Base-by-base conservation (phyloP, 2,888 invertebrate species). In the Bibio marci region DNA sequence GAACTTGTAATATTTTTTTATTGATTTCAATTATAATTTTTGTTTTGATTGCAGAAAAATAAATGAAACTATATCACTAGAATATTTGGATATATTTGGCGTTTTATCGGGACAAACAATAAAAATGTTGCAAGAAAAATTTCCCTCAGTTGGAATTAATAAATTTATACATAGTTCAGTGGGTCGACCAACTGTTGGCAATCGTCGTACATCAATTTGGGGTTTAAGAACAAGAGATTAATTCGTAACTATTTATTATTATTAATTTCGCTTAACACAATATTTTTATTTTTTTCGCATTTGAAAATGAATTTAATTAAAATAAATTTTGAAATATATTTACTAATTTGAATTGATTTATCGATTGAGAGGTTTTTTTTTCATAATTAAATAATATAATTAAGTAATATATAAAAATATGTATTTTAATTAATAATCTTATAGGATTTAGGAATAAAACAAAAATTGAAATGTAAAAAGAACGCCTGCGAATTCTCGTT, bases 181-280 rank as follows among this genome's bases (percentile, higher is more conserved):
- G 12, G 88, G 90, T 0, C 67, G 87, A 12, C 92, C 92, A 0
- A 91, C 92, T 0, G 87, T 90, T 1, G 91, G 91, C 1, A 69
- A 80, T 2, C 66, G 81, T 44, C 70, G 90, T 48, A 88, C 90
- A 0, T 87, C 86, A 18, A 81, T 94, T 54, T 94, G 92, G 94
- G 83, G 82, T 2, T 64, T 86, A 19, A 64, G 85, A 39, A 83
- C 85, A 5, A 68, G 86, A 55, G 86, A 87, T 66, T 85, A 66
- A 67, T 35, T 18, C 10, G n/a, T 13, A 34, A 15, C 4, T 34
- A 30, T 30, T n/a, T 30, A 6, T n/a, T n/a, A n/a, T n/a, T n/a
- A n/a, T n/a, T n/a, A n/a, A n/a, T n/a, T n/a, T n/a, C n/a, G n/a
- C n/a, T n/a, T n/a, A n/a, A n/a, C n/a, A n/a, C n/a, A n/a, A n/a